Evolutionary conservation across 2,888 invertebrate species (phyloP), one percentile per base, ranked within the genome.

Genomic region (Cantharis nigra): DNA sequence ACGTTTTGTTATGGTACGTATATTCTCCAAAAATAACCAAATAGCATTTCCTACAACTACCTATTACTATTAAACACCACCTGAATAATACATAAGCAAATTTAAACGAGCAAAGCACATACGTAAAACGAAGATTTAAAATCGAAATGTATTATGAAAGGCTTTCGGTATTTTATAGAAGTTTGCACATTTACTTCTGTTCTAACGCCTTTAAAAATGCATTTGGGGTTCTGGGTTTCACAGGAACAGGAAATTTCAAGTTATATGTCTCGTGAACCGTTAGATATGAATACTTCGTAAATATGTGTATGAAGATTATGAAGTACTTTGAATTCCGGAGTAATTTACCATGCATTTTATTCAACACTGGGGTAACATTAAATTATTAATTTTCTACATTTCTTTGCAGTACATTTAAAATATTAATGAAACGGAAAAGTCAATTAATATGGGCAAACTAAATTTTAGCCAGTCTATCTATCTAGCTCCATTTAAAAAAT

Each of bases 231-330:
- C 63, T 63, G 26, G 9, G 74, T 18, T 74, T 49, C 28, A 63
- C 63, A 69, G 74, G 30, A 74, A 74, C 69, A 49, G 63, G 73
- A 69, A 49, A 69, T 33, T 30, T 30, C 20, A 33, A 23, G 72
- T 69, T 65, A 67, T 73, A 69, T 69, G 62, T 73, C 26, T 69
- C 62, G 14, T 63, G 63, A 28, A 63, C 63, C 63, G 28, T 69
- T 30, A 70, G 70, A 28, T 74, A 74, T 63, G 70, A 70, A 7
- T 18, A 74, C 23, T 16, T 28, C 13, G 69, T 74, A 74, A 70
- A 74, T 74, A 26, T 49, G 69, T 69, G 72, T 33, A 72, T 72
- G 49, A 72, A 23, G 65, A n/a, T 64, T 71, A 64, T 64, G 71
- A 71, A 64, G 28, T 71, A 63, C 7, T 16, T 62, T 26, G 64